Evolutionary conservation across 2,888 invertebrate genomes (phyloP), one percentile per base, ranked within the genome.

Genomic region (Lissonota sp.): DNA sequence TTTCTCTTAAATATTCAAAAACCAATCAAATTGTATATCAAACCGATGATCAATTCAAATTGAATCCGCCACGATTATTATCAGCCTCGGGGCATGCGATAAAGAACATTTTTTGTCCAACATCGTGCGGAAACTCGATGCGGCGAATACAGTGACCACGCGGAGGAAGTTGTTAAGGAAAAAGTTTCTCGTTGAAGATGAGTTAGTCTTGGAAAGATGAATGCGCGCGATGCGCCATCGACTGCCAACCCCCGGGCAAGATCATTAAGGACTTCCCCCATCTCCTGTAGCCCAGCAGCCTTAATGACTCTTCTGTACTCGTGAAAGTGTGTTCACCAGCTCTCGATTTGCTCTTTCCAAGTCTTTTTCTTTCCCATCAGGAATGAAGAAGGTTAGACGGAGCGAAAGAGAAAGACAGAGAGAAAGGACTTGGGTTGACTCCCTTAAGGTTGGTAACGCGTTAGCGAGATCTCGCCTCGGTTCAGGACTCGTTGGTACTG

Each of bases 301-400:
- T 74, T 81, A 82, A 83, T 80, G 79, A 81, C 81, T 82, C 75
- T 3, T 69, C 46, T 12, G 69, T 71, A 75, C 51, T 6, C 39
- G 40, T 62, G 72, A 81, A 82, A 83, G 79, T 83, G 78, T 77
- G 73, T 66, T 70, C 71, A 37, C 39, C 14, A 53, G 42, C 49
- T n/a, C 8, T 12, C 8, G 12, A 40, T 37, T 69, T 37, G 60
- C 42, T 44, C 46, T 46, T 10, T 26, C 26, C 44, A 5, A 10
- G 49, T 42, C 42, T 67, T 42, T 55, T 66, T 51, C 5, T 46
- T 46, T 57, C 46, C 46, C 58, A 8, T 39, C n/a, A 46, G 46
- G 14, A 16, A 49, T 12, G 49, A 49, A n/a, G 12, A 0, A n/a
- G 12, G 49, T 49, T 4, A 53, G 53, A 14, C 53, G 16, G 14